These are phyloP conservation scores for Onychorhynchus coronatus DNA, from an alignment of 2,113 vertebrate species.

Conservation along the genomic window DNA sequence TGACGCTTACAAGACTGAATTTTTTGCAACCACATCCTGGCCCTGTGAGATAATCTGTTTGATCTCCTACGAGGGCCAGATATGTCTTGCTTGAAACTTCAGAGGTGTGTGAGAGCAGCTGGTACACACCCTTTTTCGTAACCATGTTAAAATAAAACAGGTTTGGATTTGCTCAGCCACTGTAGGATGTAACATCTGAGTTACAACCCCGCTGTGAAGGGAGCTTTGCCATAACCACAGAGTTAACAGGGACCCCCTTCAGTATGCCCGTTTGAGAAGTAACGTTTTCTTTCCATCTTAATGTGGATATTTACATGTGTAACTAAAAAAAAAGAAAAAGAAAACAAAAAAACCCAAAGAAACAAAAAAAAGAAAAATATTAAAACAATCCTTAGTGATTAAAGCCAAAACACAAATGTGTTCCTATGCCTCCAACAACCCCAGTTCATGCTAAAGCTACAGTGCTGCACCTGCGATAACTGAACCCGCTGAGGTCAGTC, in stretches of 20 bases:
- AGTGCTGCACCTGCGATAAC: neutral
- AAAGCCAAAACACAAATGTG: slow-evolving; percentile 3
- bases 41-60: slow-evolving; percentile 39
- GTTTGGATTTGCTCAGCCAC: slow-evolving; percentile 61
- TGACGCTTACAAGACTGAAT: slow-evolving; percentile 34
- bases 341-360: neutral
- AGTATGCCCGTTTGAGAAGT: neutral
- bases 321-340: neutral
- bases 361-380: neutral
- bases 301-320: neutral
- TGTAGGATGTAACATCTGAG: slow-evolving; percentile 37
- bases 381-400: neutral
- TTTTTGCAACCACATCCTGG: slow-evolving; percentile 49
- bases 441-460: neutral
- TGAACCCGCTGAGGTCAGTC: neutral
- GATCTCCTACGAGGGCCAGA: slow-evolving; percentile 33
- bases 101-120: neutral
- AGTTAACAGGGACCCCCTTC: neutral
- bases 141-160: slow-evolving; percentile 43
- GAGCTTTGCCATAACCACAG: slow-evolving; percentile 12
- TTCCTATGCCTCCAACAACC: neutral
- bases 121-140: slow-evolving; percentile 22
- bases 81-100: slow-evolving; percentile 25
- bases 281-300: neutral
- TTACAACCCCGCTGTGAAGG: neutral